Percentiles rank a stretch among this genome's conserved stretches.
Conservation (phyloP, 2,888 invertebrate genomes). For the Hypercompe scribonia region DNA sequence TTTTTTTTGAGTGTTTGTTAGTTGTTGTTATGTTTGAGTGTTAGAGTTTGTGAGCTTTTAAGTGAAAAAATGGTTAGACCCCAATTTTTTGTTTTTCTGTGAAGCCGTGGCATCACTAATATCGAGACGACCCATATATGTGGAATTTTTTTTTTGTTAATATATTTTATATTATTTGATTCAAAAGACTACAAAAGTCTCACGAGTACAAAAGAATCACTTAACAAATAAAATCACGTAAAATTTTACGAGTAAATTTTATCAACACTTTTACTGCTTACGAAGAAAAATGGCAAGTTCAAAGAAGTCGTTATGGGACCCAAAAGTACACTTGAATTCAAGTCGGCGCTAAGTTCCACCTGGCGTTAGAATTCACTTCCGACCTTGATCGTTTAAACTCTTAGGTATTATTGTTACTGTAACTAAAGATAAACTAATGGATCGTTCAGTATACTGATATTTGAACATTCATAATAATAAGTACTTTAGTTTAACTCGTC, state of each 20-base stretch:
- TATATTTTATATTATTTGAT: background rate
- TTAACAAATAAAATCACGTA: background rate
- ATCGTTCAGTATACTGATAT: too few species aligned
- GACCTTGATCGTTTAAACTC: conserved; percentile 41
- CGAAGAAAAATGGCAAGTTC: conserved; percentile 39
- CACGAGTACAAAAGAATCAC: background rate
- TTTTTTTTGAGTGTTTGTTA: too few species aligned
- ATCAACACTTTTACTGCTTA: conserved; percentile 32
- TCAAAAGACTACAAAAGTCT: background rate
- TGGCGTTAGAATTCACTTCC: conserved; percentile 48
- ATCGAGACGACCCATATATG: too few species aligned
- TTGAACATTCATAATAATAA: background rate
- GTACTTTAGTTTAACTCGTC: background rate
- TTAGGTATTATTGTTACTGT: conserved; percentile 1
- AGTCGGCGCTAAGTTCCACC: conserved; percentile 46
- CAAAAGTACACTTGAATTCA: conserved; percentile 48
- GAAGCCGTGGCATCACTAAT: too few species aligned
- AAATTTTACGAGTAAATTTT: conserved; percentile 20
- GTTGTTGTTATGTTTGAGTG: too few species aligned
- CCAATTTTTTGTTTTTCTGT: too few species aligned
- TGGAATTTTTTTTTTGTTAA: too few species aligned
- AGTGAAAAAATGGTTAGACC: too few species aligned
- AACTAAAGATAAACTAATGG: background rate
- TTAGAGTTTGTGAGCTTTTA: too few species aligned
- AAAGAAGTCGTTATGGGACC: conserved; percentile 48